Evolutionary conservation across 2,888 invertebrate species (phyloP), one percentile per base, ranked within the genome.

Genomic region (Venustoraphidia nigricollis): DNA sequence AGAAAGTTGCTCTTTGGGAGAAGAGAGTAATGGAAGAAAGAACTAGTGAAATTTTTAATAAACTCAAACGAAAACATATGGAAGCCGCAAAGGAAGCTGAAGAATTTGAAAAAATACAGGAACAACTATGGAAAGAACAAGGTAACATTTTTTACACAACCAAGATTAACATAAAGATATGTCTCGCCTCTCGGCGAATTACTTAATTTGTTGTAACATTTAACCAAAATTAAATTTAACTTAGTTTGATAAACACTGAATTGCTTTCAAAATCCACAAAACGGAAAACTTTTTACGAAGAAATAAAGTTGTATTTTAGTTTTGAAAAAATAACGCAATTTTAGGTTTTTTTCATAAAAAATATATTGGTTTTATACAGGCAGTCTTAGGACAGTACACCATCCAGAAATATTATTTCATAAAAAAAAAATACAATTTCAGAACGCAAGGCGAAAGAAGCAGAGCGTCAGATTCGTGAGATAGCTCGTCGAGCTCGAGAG

Each of bases 401-500:
- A 27, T 27, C 27, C 5, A 27, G 27, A 27, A 27, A 3, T 27
- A 6, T 27, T 27, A 40, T 36, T 48, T 36, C 37, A n/a, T 27
- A 40, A 41, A 45, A 42, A 46, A n/a, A 44, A 36, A 27, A 27
- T 27, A 1, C 27, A 27, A 9, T 61, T 63, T 1, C 64, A 81
- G 81, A 81, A 58, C 72, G 77, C 41, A 80, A 77, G 67, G 81
- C 81, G 2, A 81, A 81, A 61, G 77, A 80, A 61, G 81, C 79
- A 1, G 81, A 81, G 57, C 75, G 73, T 41, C 73, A 79, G 56
- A 81, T 77, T 63, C 68, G 81, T 10, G 77, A 79, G 64, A 81
- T 82, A 41, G 81, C 81, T 0, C 71, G 81, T 50, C 72, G 76
- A 11, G 82, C 82, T 2, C 67, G 81, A 9, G 80, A 79, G 61